These are phyloP conservation scores for Argyra leucocephala DNA, from an alignment of 2,888 invertebrate species.

Conservation along the genomic window DNA sequence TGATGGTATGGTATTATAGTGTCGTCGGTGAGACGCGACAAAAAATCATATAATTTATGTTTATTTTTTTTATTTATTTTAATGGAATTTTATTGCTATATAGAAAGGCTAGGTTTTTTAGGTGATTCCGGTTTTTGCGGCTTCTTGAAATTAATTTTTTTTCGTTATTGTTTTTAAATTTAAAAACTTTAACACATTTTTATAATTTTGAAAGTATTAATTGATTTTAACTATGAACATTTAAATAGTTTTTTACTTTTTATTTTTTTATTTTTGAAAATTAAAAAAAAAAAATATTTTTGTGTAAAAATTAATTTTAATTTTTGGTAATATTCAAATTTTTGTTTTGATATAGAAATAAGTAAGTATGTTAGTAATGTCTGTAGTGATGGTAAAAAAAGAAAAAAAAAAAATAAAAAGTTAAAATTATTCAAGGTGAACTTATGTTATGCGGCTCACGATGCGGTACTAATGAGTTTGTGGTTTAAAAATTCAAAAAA, in stretches of 20 bases:
- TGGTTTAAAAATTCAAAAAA: no score
- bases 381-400: background rate
- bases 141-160: slow-evolving; percentile 1
- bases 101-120: background rate
- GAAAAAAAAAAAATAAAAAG: background rate
- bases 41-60: background rate
- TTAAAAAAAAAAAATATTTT: background rate
- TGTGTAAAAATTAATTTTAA: background rate
- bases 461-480: background rate
- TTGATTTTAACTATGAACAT: background rate
- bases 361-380: background rate
- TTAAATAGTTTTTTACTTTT: background rate
- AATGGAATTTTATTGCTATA: background rate
- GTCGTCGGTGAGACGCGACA: no score
- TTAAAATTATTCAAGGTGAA: background rate
- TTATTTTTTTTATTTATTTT: background rate
- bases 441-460: background rate
- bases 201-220: background rate
- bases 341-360: background rate
- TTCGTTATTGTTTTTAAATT: background rate
- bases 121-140: background rate
- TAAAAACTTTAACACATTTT: no score
- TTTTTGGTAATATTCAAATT: background rate
- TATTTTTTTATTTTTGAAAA: no score
- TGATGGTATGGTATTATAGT: no score